These are phyloP conservation scores for Polydesmus complanatus DNA, from an alignment of 2,888 invertebrate genomes.

Conservation along the genomic window DNA sequence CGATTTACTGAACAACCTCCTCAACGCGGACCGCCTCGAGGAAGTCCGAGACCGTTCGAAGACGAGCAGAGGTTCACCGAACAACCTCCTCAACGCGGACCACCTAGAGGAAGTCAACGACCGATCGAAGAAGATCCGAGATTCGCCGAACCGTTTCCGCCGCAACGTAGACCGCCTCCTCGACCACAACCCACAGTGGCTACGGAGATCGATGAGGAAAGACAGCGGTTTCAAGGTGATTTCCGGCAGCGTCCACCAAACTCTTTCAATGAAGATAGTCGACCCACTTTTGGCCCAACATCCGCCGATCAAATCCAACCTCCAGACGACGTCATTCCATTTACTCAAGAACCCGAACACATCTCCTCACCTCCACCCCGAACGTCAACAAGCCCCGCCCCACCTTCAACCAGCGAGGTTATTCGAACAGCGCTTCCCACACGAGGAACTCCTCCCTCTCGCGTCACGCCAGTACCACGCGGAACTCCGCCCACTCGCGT, in stretches of 20 bases:
- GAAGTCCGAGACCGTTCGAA: neutral
- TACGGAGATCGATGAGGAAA: neutral
- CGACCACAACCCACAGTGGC: neutral
- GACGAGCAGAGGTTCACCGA: neutral
- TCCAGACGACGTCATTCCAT: neutral
- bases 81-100: neutral
- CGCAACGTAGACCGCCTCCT: neutral
- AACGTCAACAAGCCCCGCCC: too few species aligned
- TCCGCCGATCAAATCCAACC: constrained; percentile 5
- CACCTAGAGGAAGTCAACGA: too few species aligned
- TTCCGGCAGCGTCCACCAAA: neutral
- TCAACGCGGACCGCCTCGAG: neutral
- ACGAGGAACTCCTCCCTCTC: neutral
- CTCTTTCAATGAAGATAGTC: neutral
- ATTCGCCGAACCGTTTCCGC: too few species aligned
- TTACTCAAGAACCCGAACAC: neutral
- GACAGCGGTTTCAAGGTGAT: neutral
- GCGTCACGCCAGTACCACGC: neutral
- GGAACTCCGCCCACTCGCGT: neutral
- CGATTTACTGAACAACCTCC: too few species aligned
- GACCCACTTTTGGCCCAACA: constrained; percentile 7
- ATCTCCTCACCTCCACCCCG: neutral
- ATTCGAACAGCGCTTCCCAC: neutral
- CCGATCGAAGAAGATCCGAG: neutral
- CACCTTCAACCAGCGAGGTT: neutral